Evolutionary conservation across 2,888 invertebrate genomes (phyloP).

Genomic region (Panzeria rudis): DNA sequence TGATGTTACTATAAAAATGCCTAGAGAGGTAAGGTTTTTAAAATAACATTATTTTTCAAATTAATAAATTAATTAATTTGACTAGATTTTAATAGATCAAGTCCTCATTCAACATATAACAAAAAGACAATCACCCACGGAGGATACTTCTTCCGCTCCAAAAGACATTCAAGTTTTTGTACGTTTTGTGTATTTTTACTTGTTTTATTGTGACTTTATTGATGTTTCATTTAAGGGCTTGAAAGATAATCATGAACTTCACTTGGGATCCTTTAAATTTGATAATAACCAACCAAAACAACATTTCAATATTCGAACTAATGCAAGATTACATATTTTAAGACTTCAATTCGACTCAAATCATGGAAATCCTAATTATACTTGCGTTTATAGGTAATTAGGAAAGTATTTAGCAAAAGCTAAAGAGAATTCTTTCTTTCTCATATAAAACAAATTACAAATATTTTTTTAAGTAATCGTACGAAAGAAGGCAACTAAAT

Average conservation of each 20-base stretch:
- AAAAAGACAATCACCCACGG: conserved; percentile 75
- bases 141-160: conserved; percentile 77
- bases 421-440: too few species aligned
- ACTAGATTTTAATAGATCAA: conserved; percentile 75
- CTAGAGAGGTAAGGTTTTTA: conserved; percentile 66
- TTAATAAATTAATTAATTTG: not conserved
- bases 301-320: conserved; percentile 66
- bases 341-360: conserved; percentile 76
- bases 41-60: not conserved
- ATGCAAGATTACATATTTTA: conserved; percentile 67
- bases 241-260: conserved; percentile 22
- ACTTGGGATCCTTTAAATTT: conserved; percentile 75
- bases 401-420: not conserved
- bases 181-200: conserved; percentile 37
- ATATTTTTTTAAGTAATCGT: too few species aligned
- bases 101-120: conserved; percentile 76
- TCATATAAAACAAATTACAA: too few species aligned
- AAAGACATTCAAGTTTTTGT: conserved; percentile 78
- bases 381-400: conserved; percentile 79
- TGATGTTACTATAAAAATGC: conserved; percentile 75
- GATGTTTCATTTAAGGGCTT: conserved; percentile 73
- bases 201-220: not conserved
- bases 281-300: conserved; percentile 74
- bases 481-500: too few species aligned
- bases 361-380: conserved; percentile 77